Base-by-base conservation (phyloP, 2,888 invertebrate species). In the Linnaemya tessellans region DNA sequence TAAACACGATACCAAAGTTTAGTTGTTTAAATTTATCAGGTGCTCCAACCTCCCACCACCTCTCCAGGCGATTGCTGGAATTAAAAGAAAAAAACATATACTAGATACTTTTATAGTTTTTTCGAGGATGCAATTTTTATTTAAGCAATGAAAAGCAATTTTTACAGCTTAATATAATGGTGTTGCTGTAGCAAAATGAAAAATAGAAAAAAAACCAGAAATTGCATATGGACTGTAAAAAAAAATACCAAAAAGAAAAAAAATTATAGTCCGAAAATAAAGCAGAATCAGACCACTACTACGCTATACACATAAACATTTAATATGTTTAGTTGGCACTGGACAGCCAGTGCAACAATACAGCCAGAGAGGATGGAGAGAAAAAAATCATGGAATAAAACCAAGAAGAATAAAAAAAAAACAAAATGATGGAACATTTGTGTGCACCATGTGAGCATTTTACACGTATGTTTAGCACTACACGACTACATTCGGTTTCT, bases 61-160 rank as follows among this genome's bases (percentile, higher is more conserved):
- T 1, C 35, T 18, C 58, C 35, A 11, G 11, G 30, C 60, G 5
- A 38, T 58, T 10, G 11, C 35, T 35, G 18, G 18, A 30, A 65
- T n/a, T 20, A 30, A 51, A 75, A 22, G 8, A 35, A 38, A 35
- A 49, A 65, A 68, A 38, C 51, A 62, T 3, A 30, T 60, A 73
- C 20, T 70, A 73, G 43, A 51, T 49, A 54, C n/a, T 74, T 65
- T 35, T 49, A 62, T 73, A 54, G 54, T 41, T 75, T 84, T n/a
- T 68, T 35, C 41, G 78, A 84, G 75, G 79, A 85, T 83, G 82
- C 85, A 85, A 83, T 85, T 85, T 82, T 85, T 83, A 82, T 86
- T 64, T 70, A 58, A 86, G 89, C 89, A 88, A 90, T 90, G 90
- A 90, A 90, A 90, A 90, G 89, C 87, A 89, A 87, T 90, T 88